A percentile compares a stretch with the other conserved stretches of the same genome.
These are phyloP conservation scores for Tanytarsus gracilentus DNA, from an alignment of 2,888 invertebrate species.

Conservation along the genomic window DNA sequence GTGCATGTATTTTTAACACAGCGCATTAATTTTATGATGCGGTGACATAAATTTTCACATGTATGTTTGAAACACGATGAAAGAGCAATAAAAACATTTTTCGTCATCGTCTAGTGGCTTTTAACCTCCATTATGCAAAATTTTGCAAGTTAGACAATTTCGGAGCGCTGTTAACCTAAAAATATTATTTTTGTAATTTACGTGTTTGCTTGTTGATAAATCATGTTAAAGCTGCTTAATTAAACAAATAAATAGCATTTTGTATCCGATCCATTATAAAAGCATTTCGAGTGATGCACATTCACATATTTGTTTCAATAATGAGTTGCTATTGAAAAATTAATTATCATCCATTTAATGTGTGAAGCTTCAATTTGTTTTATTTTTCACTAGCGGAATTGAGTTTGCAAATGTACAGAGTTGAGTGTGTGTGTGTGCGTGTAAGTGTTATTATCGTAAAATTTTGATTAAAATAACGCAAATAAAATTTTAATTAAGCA, in stretches of 20 bases:
- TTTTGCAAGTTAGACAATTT: too few species aligned
- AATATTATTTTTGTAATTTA: too few species aligned
- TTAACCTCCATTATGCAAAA: too few species aligned
- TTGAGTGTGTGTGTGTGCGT: too few species aligned
- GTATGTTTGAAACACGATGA: neutral
- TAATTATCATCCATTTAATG: neutral
- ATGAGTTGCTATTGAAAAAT: neutral
- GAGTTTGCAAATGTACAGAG: neutral
- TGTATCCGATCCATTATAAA: neutral
- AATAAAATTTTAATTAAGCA: slow-evolving; percentile 6
- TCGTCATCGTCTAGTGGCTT: neutral
- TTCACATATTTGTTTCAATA: neutral
- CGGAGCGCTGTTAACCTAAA: too few species aligned
- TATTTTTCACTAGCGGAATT: neutral
- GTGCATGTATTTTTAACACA: too few species aligned
- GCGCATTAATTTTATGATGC: slow-evolving; percentile 8
- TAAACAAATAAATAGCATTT: neutral
- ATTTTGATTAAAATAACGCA: neutral
- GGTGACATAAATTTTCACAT: neutral
- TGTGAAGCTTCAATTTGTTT: neutral
- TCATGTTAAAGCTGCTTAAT: slow-evolving; percentile 1
- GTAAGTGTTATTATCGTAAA: too few species aligned
- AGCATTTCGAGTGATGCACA: neutral
- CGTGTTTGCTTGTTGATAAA: neutral
- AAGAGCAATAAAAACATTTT: neutral